phyloP scores from a whole-genome alignment of 2,797 vertebrate genomes.

The Silurus lanzhouensis region DNA sequence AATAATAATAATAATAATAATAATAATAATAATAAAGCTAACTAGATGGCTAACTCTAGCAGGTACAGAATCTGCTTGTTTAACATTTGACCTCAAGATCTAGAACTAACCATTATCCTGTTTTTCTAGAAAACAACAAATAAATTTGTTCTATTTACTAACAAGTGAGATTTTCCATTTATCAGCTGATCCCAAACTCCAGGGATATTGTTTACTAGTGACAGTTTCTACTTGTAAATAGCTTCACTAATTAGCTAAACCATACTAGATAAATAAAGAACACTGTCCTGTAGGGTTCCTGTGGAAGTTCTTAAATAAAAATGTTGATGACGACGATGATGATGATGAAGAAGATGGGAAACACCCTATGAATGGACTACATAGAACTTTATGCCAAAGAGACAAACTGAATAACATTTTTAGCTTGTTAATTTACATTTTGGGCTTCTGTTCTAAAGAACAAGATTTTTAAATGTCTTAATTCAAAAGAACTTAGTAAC shows the following conservation, averaged over 20 bases:
- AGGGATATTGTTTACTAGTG: not conserved
- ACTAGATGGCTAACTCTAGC: too few relatives aligned
- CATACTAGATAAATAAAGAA: not conserved
- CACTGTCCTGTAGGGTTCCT: not conserved
- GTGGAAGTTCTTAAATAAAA: not conserved
- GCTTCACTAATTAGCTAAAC: not conserved
- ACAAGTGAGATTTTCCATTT: not conserved
- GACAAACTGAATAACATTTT: not conserved
- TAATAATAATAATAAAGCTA: too few relatives aligned
- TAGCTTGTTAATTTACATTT: too few relatives aligned
- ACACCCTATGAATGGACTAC: not conserved
- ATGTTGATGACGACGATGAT: not conserved
- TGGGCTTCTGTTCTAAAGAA: not conserved
- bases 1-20: too few relatives aligned
- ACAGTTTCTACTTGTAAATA: not conserved
- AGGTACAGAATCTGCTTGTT: too few relatives aligned
- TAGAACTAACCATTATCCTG: not conserved
- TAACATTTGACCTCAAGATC: too few relatives aligned
- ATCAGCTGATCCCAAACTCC: not conserved
- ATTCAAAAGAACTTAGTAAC: not conserved
- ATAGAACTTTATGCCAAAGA: not conserved
- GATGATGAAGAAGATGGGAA: not conserved
- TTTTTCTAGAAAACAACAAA: not conserved
- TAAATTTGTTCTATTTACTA: not conserved
- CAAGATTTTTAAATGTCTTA: not conserved